Conservation (phyloP, 2,797 vertebrate species). For the Pelodytes ibericus region DNA sequence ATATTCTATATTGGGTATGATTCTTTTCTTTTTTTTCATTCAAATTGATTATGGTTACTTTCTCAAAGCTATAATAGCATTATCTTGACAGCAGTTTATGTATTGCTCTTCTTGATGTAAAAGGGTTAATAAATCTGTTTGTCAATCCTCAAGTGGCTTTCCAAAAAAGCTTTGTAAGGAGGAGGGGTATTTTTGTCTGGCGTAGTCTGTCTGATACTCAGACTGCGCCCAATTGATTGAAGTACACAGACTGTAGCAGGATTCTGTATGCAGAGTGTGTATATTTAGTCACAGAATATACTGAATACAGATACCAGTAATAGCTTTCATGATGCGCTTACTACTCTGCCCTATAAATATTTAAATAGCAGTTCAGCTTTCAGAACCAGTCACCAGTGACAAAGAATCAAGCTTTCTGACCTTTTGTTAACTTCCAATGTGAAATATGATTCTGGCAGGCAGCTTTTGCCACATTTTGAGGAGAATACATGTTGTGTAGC, state of each 20-base stretch:
- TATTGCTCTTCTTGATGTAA: no score
- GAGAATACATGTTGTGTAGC: slow-evolving; percentile 6
- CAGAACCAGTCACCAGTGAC: slow-evolving; percentile 61
- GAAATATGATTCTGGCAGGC: slow-evolving; percentile 63
- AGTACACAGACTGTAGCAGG: not conserved
- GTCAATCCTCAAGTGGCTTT: no score
- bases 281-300: slow-evolving; percentile 1
- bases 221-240: not conserved
- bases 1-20: no score
- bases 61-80: no score
- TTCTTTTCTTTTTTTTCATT: no score
- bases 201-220: not conserved
- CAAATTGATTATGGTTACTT: no score
- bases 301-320: slow-evolving; percentile 26
- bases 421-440: slow-evolving; percentile 68
- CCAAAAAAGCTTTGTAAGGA: no score
- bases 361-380: slow-evolving; percentile 69
- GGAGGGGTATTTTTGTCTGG: not conserved
- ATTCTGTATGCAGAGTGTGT: not conserved
- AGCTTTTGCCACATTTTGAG: slow-evolving; percentile 31
- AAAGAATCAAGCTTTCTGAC: slow-evolving; percentile 71
- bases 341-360: slow-evolving; percentile 66
- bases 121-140: no score
- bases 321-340: slow-evolving; percentile 58
- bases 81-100: no score